Conservation (phyloP, 1,140 invertebrate genomes). For the Ostrea denselamellosa region DNA sequence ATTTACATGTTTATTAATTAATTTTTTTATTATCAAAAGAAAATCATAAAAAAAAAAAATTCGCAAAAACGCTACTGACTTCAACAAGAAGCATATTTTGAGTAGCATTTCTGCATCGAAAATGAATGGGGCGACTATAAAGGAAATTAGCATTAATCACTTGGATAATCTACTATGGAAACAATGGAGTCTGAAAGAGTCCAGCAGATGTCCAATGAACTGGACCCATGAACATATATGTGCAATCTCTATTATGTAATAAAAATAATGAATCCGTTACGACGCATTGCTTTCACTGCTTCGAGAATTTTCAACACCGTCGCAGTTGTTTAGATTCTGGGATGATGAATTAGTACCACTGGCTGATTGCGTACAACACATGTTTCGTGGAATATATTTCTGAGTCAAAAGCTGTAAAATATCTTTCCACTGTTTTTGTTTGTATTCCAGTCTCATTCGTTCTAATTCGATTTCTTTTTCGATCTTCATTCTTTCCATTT, state of each 20-base stretch:
- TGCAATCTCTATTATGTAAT: neutral
- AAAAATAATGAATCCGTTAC: neutral
- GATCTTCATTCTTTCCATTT: neutral
- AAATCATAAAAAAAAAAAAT: no score
- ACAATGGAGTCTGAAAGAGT: no score
- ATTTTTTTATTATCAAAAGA: no score
- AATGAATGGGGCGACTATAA: no score
- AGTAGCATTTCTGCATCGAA: no score
- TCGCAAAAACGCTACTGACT: no score
- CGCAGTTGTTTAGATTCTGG: neutral
- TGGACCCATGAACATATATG: no score
- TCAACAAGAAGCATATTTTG: no score
- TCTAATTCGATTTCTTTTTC: neutral
- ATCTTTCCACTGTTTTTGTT: constrained; percentile 8
- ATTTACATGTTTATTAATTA: no score
- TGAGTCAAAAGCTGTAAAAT: neutral
- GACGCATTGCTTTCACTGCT: neutral
- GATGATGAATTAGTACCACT: neutral
- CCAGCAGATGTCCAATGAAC: no score
- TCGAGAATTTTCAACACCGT: neutral
- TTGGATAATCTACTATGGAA: no score
- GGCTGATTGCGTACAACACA: neutral
- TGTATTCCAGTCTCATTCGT: neutral
- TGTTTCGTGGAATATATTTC: neutral
- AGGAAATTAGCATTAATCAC: no score